Base-by-base conservation (phyloP, 2,113 vertebrate genomes). In the Nesogale talazaci region DNA sequence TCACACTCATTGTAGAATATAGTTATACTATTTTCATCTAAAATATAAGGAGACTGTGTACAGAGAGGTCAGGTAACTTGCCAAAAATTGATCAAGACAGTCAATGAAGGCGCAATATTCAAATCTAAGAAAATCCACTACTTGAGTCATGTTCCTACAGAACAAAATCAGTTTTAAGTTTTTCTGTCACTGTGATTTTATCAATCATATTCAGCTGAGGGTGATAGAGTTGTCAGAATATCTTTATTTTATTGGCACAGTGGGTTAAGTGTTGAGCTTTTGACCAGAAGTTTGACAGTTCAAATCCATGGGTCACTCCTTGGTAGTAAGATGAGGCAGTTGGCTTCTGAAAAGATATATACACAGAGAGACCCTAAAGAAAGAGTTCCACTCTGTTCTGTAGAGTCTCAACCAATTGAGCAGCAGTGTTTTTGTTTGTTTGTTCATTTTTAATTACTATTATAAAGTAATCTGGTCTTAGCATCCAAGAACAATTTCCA, bases 381-480 rank as follows among this genome's bases (percentile, higher is more conserved):
- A n/a, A n/a, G 9, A 2, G 5, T 52, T 52, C 46, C 46, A 16
- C 59, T 59, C 8, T 22, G 17, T 61, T 12, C 22, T 61, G 22
- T 61, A 61, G 59, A 3, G 59, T 61, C 59, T 20, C 59, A 61
- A 61, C 22, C 59, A 61, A 61, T 19, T 61, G 17, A 23, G 22
- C 59, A 61, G 19, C 14, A 61, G 22, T 16, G 59, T 22, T 61
- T 61, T 61, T 61, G 59, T 52, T 52, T 52, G 46, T 52, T 52
- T 52, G 46, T 11, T 52, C 46, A 52, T 52, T 52, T 19, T 61
- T 61, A 61, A 61, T 61, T 61, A 83, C 77, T 79, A 87, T 90
- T 91, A 81, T 70, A 40, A 31, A 75, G 56, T 85, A 89, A 94
- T 83, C 34, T 94, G 80, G 93, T 90, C 88, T 96, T 94, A 90